These are phyloP conservation scores for Acrossocheilus wenchowensis DNA, from an alignment of 2,797 vertebrate species.

Conservation along the genomic window DNA sequence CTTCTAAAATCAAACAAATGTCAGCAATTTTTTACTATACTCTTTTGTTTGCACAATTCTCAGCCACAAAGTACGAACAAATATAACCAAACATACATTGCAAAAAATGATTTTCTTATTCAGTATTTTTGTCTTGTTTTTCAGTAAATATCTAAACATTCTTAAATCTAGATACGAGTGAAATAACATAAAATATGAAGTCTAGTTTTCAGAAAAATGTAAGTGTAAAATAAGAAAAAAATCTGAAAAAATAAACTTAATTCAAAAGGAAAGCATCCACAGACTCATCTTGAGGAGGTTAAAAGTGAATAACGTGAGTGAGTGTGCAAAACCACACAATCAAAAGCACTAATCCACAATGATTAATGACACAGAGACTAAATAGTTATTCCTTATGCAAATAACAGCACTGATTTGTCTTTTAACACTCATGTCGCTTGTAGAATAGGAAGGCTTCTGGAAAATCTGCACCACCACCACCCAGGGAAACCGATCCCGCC, in stretches of 20 bases:
- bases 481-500: slow-evolving; percentile 60
- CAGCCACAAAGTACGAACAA: no score
- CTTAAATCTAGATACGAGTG: not conserved
- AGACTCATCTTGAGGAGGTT: not conserved
- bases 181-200: no score
- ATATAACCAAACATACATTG: not conserved
- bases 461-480: slow-evolving; percentile 34
- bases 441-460: slow-evolving; percentile 45
- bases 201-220: no score
- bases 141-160: not conserved
- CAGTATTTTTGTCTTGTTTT: not conserved
- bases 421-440: slow-evolving; percentile 35
- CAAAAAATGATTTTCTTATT: not conserved
- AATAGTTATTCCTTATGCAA: slow-evolving; percentile 15
- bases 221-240: no score
- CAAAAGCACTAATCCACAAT: not conserved
- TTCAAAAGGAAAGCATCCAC: not conserved
- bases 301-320: not conserved
- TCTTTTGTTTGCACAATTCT: not conserved
- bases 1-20: not conserved
- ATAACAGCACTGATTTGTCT: slow-evolving; percentile 22
- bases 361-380: not conserved
- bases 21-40: not conserved
- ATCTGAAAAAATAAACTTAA: no score
- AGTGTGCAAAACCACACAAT: not conserved